Evolutionary conservation across 2,888 invertebrate species (phyloP).

Genomic region (Isoperla grammatica): DNA sequence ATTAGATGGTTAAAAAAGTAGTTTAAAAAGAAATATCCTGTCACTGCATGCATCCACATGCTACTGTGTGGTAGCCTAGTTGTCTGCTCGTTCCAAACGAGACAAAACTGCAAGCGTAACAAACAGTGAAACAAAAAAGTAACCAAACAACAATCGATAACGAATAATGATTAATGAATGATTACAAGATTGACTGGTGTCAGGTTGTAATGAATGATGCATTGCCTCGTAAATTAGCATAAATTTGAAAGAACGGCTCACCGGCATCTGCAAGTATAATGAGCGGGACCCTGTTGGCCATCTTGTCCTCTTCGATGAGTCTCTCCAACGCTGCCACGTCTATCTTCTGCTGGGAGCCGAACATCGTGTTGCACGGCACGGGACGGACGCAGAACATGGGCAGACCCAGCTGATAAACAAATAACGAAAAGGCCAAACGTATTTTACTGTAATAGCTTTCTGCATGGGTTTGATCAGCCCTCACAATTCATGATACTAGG

Average conservation of each 20-base stretch:
- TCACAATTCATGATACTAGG: too few species aligned
- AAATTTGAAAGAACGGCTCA: constrained; percentile 24
- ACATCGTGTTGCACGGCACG: constrained; percentile 70
- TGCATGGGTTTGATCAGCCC: too few species aligned
- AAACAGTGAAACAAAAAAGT: not conserved
- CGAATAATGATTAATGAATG: too few species aligned
- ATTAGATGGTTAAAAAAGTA: too few species aligned
- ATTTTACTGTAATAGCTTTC: too few species aligned
- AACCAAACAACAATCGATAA: not conserved
- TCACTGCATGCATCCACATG: too few species aligned
- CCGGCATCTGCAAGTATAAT: constrained; percentile 76
- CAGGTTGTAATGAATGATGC: constrained; percentile 2
- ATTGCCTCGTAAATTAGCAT: too few species aligned
- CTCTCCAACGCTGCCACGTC: constrained; percentile 76
- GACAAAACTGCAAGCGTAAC: not conserved
- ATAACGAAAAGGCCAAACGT: too few species aligned
- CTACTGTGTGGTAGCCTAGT: not conserved
- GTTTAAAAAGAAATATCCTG: too few species aligned
- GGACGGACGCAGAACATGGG: constrained; percentile 80
- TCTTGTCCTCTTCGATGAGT: constrained; percentile 72
- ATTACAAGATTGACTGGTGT: not conserved
- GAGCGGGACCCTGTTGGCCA: constrained; percentile 67
- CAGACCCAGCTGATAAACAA: constrained; percentile 59
- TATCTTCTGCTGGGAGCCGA: constrained; percentile 71
- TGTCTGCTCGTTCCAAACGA: too few species aligned